These are phyloP conservation scores for Osmerus mordax DNA, from an alignment of 2,113 vertebrate genomes.

Conservation along the genomic window DNA sequence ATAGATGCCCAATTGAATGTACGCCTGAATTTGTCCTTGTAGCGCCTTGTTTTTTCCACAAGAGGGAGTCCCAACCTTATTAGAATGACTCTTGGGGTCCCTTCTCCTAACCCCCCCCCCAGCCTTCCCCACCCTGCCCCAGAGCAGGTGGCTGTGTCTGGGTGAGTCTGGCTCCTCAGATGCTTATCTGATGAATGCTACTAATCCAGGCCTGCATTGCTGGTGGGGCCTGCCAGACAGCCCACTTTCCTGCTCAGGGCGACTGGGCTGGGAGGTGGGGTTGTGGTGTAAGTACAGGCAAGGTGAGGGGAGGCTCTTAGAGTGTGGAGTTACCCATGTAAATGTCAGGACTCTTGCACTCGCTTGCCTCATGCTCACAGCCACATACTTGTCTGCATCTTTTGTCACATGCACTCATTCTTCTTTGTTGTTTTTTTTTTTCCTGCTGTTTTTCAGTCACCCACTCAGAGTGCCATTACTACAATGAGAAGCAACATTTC, in stretches of 20 bases:
- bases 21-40: not conserved
- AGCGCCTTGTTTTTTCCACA: conserved; percentile 63
- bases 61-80: conserved; percentile 85
- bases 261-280: conserved; percentile 44
- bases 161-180: conserved; percentile 59
- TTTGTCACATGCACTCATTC: not conserved
- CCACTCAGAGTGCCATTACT: conserved; percentile 73
- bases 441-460: conserved; percentile 52
- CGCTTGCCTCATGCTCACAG: too few relatives aligned
- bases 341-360: too few relatives aligned
- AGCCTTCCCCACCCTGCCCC: conserved; percentile 43
- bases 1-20: too few relatives aligned
- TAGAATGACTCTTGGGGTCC: conserved; percentile 51
- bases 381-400: too few relatives aligned
- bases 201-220: conserved; percentile 84
- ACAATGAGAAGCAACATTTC: conserved; percentile 82
- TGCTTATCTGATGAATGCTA: conserved; percentile 86
- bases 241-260: conserved; percentile 65
- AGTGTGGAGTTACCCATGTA: too few relatives aligned
- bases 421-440: not conserved
- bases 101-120: conserved; percentile 30
- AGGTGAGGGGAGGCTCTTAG: not conserved
- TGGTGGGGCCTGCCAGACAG: conserved; percentile 73
- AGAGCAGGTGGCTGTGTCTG: conserved; percentile 71
- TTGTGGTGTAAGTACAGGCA: conserved; percentile 62